Conservation (phyloP, 2,113 vertebrate genomes). For the Semnopithecus entellus region DNA sequence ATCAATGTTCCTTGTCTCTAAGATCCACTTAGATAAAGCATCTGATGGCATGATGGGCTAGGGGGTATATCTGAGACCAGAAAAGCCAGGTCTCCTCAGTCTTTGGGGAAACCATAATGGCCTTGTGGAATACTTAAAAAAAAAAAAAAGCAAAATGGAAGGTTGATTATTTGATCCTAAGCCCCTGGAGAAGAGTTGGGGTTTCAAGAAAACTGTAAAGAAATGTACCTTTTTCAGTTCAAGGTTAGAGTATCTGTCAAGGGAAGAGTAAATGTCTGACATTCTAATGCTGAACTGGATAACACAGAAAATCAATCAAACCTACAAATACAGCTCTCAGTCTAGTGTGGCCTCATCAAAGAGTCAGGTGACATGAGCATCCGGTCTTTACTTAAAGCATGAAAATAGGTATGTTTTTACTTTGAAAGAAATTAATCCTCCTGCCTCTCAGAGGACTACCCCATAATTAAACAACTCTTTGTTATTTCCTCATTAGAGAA, state of each 20-base stretch:
- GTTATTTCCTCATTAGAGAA: conserved; percentile 52
- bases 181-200: conserved; percentile 48
- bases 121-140: neutral
- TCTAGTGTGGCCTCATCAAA: neutral
- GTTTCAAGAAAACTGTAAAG: conserved; percentile 76
- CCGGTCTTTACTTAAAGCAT: conserved; percentile 39
- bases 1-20: neutral
- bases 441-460: conserved; percentile 48
- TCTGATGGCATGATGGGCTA: neutral
- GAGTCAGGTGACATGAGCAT: conserved; percentile 15
- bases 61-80: conserved; percentile 3
- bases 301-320: conserved; percentile 56
- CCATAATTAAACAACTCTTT: conserved; percentile 64
- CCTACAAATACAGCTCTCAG: conserved; percentile 43
- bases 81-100: neutral
- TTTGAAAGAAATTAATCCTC: conserved; percentile 64
- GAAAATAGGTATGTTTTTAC: conserved; percentile 55
- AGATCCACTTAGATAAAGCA: conserved; percentile 41
- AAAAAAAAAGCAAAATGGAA: conserved; percentile 39
- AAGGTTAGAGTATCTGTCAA: conserved; percentile 51
- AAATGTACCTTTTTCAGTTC: conserved; percentile 57
- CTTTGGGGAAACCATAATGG: conserved; percentile 6
- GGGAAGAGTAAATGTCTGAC: conserved; percentile 40
- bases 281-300: conserved; percentile 49
- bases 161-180: conserved; percentile 65